Conservation (phyloP, 2,888 invertebrate species). For the Punctoribates punctum region DNA sequence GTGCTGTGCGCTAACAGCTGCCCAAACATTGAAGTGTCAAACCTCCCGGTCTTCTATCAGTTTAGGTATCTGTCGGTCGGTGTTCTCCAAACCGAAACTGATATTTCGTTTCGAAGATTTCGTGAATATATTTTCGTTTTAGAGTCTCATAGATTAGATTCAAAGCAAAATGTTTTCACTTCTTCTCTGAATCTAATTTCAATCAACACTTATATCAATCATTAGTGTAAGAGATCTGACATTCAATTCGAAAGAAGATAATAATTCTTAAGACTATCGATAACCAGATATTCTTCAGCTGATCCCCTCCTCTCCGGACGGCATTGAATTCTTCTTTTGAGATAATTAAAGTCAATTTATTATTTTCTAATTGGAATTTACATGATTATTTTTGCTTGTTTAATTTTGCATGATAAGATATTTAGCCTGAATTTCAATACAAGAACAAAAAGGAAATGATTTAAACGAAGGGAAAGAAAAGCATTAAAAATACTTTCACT, state of each 20-base stretch:
- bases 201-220: conserved; percentile 24
- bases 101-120: not conserved
- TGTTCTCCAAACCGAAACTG: not conserved
- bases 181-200: conserved; percentile 14
- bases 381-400: too few relatives aligned
- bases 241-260: not conserved
- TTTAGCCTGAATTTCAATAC: too few relatives aligned
- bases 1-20: not conserved
- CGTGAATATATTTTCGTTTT: not conserved
- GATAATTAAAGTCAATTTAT: too few relatives aligned
- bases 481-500: too few relatives aligned
- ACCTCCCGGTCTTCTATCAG: not conserved
- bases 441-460: too few relatives aligned
- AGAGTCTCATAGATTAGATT: not conserved
- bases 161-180: not conserved
- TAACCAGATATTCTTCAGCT: too few relatives aligned
- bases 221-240: conserved; percentile 9
- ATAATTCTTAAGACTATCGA: too few relatives aligned
- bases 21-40: not conserved
- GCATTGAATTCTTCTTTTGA: too few relatives aligned
- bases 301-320: too few relatives aligned
- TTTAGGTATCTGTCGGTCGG: not conserved
- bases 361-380: too few relatives aligned
- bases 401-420: too few relatives aligned
- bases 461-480: too few relatives aligned